Conservation (phyloP, 2,113 vertebrate genomes). For the Pontoporia blainvillei region DNA sequence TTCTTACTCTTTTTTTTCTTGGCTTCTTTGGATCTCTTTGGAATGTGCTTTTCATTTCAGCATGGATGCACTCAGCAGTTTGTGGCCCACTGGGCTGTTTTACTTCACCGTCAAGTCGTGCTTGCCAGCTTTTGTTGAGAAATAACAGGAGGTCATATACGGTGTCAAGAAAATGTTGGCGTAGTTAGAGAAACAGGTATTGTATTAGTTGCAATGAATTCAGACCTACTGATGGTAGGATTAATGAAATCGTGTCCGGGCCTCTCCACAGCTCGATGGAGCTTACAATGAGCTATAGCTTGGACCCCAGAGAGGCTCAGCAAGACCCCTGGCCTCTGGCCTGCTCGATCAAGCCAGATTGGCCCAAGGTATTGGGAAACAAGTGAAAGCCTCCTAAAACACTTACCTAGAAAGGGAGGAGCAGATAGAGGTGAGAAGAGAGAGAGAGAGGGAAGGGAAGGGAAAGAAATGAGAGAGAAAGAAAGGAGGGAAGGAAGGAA, state of each 20-base stretch:
- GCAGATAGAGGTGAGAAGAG: neutral
- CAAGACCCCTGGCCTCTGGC: slow-evolving; percentile 66
- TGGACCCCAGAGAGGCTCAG: slow-evolving; percentile 53
- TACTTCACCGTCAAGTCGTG: slow-evolving; percentile 56
- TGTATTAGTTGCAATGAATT: slow-evolving; percentile 79
- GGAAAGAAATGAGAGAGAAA: neutral
- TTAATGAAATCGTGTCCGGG: slow-evolving; percentile 79
- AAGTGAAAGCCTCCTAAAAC: slow-evolving; percentile 41
- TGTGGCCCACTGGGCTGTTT: slow-evolving; percentile 74
- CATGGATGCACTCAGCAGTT: slow-evolving; percentile 75
- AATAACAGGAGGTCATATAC: slow-evolving; percentile 77
- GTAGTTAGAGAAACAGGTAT: slow-evolving; percentile 75
- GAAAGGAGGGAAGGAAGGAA: neutral
- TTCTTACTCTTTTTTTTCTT: slow-evolving; percentile 35
- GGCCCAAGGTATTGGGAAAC: slow-evolving; percentile 47
- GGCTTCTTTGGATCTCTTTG: slow-evolving; percentile 9
- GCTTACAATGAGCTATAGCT: slow-evolving; percentile 62
- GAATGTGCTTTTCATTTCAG: slow-evolving; percentile 76
- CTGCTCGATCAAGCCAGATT: slow-evolving; percentile 53
- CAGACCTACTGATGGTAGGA: slow-evolving; percentile 79
- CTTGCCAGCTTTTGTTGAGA: slow-evolving; percentile 80
- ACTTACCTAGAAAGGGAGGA: neutral
- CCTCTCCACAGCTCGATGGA: slow-evolving; percentile 38
- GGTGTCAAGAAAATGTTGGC: slow-evolving; percentile 79
- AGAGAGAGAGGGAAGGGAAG: too few species aligned